phyloP scores from a whole-genome alignment of 2,888 invertebrate genomes.

The Stenoptilia bipunctidactyla region DNA sequence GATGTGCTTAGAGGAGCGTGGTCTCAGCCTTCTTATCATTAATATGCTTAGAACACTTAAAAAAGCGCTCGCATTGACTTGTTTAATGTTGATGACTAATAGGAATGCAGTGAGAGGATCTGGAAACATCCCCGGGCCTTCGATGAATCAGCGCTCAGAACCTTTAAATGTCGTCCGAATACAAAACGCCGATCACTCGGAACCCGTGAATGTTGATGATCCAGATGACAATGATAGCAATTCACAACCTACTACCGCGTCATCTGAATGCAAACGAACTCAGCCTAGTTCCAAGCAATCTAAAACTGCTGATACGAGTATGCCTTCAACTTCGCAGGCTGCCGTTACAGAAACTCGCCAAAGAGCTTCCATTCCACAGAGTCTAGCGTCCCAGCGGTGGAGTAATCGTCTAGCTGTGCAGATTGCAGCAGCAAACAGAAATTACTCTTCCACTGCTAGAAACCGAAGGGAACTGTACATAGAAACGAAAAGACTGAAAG shows the following conservation, averaged over 20 bases:
- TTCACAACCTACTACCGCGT: slow-evolving; percentile 18
- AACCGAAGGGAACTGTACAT: slow-evolving; percentile 48
- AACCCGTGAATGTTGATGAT: slow-evolving; percentile 50
- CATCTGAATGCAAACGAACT: slow-evolving; percentile 7
- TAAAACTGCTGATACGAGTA: slow-evolving; percentile 12
- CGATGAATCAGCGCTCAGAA: slow-evolving; percentile 28
- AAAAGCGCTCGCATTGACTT: slow-evolving; percentile 56
- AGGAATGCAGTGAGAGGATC: slow-evolving; percentile 29
- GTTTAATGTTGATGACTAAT: slow-evolving; percentile 58
- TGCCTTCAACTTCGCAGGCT: slow-evolving; percentile 19
- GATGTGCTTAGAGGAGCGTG: slow-evolving; percentile 60
- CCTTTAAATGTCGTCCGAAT: slow-evolving; percentile 48
- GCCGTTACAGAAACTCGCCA: slow-evolving; percentile 17
- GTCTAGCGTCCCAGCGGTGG: slow-evolving; percentile 32
- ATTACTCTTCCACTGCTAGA: slow-evolving; percentile 48
- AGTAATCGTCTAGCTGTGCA: slow-evolving; percentile 58
- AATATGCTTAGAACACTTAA: slow-evolving; percentile 56
- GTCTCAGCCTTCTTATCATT: slow-evolving; percentile 55
- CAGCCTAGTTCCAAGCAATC: slow-evolving; percentile 7
- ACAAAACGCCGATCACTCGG: slow-evolving; percentile 49
- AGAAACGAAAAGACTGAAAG: slow-evolving; percentile 47
- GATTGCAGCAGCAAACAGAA: slow-evolving; percentile 58
- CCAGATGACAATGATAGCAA: slow-evolving; percentile 26
- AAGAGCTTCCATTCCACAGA: slow-evolving; percentile 19
- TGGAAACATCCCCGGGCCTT: slow-evolving; percentile 25